A percentile compares a stretch with the other conserved stretches of the same genome.
Conservation (phyloP, 1,140 invertebrate genomes). For the Sweltsa coloradensis region DNA sequence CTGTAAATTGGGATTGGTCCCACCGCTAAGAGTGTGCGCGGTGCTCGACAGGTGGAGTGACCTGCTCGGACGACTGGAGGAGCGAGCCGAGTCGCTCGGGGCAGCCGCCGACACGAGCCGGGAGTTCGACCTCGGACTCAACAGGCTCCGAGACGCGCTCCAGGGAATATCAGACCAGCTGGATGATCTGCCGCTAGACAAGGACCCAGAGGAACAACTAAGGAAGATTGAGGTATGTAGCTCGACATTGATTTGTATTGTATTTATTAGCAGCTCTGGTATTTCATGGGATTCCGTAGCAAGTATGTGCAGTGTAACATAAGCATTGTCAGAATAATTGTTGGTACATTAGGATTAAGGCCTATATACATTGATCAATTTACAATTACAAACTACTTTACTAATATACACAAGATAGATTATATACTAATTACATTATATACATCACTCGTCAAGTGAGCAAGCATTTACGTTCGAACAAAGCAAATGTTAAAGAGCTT, state of each 20-base stretch:
- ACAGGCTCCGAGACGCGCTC: slow-evolving; percentile 64
- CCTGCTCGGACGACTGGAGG: slow-evolving; percentile 62
- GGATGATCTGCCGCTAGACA: slow-evolving; percentile 68
- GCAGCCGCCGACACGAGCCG: slow-evolving; percentile 78
- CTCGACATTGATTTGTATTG: not conserved
- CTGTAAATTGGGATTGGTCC: no score
- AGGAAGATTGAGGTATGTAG: slow-evolving; percentile 49
- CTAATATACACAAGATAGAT: no score
- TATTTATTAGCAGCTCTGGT: slow-evolving; percentile 49
- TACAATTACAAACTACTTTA: no score
- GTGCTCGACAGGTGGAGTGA: slow-evolving; percentile 67
- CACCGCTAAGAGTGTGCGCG: slow-evolving; percentile 16
- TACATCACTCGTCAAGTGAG: no score
- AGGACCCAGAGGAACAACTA: slow-evolving; percentile 77
- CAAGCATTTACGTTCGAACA: no score
- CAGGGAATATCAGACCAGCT: slow-evolving; percentile 76
- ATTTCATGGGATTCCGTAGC: no score
- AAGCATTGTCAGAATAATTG: no score
- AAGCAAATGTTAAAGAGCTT: no score
- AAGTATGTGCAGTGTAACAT: no score
- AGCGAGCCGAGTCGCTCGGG: slow-evolving; percentile 68
- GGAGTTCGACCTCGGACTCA: slow-evolving; percentile 79
- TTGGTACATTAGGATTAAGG: no score
- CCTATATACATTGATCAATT: no score
- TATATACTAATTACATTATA: no score